A percentile compares a stretch with the other conserved stretches of the same genome.
These are phyloP conservation scores for Xanthorhoe spadicearia DNA, from an alignment of 2,888 invertebrate genomes.

Conservation along the genomic window DNA sequence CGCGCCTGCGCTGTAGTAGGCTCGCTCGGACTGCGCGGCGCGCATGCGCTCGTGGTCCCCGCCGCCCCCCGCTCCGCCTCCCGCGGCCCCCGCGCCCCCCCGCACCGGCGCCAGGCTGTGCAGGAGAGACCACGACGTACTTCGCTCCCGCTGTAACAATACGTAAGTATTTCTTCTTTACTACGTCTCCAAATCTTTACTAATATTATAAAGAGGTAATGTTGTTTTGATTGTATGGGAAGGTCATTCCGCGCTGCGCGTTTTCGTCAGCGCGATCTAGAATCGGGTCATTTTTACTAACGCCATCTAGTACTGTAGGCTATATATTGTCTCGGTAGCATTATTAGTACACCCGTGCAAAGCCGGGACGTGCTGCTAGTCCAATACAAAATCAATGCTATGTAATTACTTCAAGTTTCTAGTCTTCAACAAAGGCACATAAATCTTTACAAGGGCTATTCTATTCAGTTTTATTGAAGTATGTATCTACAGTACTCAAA, in stretches of 20 bases:
- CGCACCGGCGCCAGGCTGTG: conserved; percentile 79
- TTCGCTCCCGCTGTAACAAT: conserved; percentile 78
- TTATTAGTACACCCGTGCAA: too few relatives aligned
- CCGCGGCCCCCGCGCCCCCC: conserved; percentile 47
- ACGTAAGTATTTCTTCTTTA: conserved; percentile 5
- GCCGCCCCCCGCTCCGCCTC: conserved; percentile 65
- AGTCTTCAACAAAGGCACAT: background rate
- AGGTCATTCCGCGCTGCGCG: too few relatives aligned
- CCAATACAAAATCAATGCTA: too few relatives aligned
- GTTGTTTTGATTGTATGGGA: too few relatives aligned
- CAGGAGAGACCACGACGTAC: conserved; percentile 84
- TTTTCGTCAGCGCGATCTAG: too few relatives aligned
- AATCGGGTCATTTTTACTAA: too few relatives aligned
- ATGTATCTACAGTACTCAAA: background rate
- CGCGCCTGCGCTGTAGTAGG: conserved; percentile 50
- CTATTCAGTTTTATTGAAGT: background rate
- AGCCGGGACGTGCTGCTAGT: too few relatives aligned
- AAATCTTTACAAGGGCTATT: background rate
- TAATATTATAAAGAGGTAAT: too few relatives aligned
- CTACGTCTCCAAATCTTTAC: background rate
- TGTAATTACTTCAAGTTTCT: background rate
- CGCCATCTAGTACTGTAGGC: too few relatives aligned
- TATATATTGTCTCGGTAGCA: too few relatives aligned
- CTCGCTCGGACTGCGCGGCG: conserved; percentile 51
- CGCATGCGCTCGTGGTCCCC: conserved; percentile 54